Evolutionary conservation across 2,888 invertebrate species (phyloP), one percentile per base, ranked within the genome.

Genomic region (Plebejus melissa): DNA sequence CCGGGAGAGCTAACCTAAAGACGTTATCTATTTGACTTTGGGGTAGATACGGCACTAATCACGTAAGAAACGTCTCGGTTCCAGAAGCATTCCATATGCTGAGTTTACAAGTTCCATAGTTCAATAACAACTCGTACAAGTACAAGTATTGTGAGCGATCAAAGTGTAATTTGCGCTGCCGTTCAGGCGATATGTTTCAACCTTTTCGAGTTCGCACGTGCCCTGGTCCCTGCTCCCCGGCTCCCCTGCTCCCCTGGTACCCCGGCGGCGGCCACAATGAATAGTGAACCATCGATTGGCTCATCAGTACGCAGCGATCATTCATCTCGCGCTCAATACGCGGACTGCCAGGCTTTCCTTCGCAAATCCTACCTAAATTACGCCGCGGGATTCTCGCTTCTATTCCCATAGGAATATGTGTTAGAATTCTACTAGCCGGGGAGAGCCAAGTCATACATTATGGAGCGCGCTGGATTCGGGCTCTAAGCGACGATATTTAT

Each of bases 261-360:
- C 70, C 46, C 41, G 54, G 16, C 16, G 22, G 4, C n/a, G 46
- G 28, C 46, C 71, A 46, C 71, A 71, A 71, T 71, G 71, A 71
- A 71, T 71, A 71, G 71, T 46, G 22, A 46, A 50, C 6, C 32
- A 72, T 72, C 72, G 72, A 72, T 72, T 72, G 54, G 72, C 72
- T 72, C 72, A 72, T 72, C 54, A 72, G 54, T 72, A 72, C 72
- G 72, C 72, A 46, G 71, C 71, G 71, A 71, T 71, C 71, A 22
- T 71, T 71, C 71, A 72, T 72, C 46, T 32, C 46, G 32, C 50
- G 71, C 28, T 50, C 54, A 32, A 54, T 54, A 32, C 54, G 32
- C 46, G 46, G 50, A 71, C 22, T 9, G 22, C 54, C 72, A 28
- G 72, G 72, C 46, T 50, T 50, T 72, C 6, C 72, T 7, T 32